Evolutionary conservation across 2,888 invertebrate species (phyloP).

Genomic region (Galerucella nymphaeae): DNA sequence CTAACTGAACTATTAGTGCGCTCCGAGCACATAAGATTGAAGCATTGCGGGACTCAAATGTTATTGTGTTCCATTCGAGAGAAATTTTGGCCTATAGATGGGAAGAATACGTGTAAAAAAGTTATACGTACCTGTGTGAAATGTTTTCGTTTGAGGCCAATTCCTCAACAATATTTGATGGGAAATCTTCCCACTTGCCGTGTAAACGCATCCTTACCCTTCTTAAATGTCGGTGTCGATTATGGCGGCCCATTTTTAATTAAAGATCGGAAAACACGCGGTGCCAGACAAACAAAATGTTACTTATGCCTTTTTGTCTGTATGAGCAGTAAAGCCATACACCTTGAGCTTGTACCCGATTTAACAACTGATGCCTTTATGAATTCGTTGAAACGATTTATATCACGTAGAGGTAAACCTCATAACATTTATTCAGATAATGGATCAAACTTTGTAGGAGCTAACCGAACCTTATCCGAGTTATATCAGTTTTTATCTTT

Average conservation of each 20-base stretch:
- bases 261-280: slow-evolving; percentile 31
- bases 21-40: no score
- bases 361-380: no score
- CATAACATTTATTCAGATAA: no score
- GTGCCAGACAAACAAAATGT: neutral
- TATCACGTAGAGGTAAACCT: no score
- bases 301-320: no score
- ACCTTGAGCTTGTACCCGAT: no score
- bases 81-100: neutral
- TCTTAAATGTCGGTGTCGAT: slow-evolving; percentile 35
- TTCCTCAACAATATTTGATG: slow-evolving; percentile 19
- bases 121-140: neutral
- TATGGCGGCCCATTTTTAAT: slow-evolving; percentile 38
- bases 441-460: no score
- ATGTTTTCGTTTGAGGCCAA: neutral
- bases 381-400: no score
- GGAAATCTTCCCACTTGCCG: slow-evolving; percentile 34
- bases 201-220: slow-evolving; percentile 32
- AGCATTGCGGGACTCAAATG: no score
- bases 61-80: no score
- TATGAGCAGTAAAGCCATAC: no score
- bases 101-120: neutral
- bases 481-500: neutral
- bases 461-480: neutral
- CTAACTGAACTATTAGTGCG: no score